Evolutionary conservation across 2,888 invertebrate genomes (phyloP), one percentile per base, ranked within the genome.

Genomic region (Cryptocephalus moraei): DNA sequence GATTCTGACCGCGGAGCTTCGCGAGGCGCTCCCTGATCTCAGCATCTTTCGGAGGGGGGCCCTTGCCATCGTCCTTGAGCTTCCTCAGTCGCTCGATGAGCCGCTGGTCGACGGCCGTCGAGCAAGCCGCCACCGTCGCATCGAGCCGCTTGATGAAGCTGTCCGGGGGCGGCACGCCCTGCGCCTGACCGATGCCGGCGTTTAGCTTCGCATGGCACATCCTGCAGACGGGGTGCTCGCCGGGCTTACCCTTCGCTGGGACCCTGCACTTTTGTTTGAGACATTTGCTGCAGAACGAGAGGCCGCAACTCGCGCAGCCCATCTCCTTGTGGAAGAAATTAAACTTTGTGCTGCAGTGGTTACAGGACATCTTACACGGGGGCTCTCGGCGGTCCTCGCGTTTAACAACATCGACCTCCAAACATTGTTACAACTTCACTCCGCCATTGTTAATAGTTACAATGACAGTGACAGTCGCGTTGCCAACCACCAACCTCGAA

Each of bases 261-360:
- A 89, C 70, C 59, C 78, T 77, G 50, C 79, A 73, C 69, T 84
- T 84, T 58, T 85, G 78, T 56, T 80, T 80, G 42, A 91, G 71
- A 67, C 91, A 92, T 68, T 85, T 89, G 49, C 78, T 79, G 67
- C 91, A 92, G 70, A 82, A 89, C 41, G 88, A 84, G 70, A 84
- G 84, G 32, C 88, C 88, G 72, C 91, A 92, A 61, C 78, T 79
- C 39, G 87, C 83, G 66, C 91, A 92, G 13, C 86, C 90, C 72
- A 80, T 76, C 90, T 88, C 86, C 67, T 80, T 82, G 45, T 79
- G 79, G 56, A 87, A 79, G 49, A 87, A 73, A 48, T 82, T 79
- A 71, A 81, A 87, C 61, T 81, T 77, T 55, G 78, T 77, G 52
- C 78, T 76, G 70, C 87, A 87, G 33, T 83, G 78, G 65, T 79